Conservation (phyloP, 2,888 invertebrate species). For the Drosophila dives region DNA sequence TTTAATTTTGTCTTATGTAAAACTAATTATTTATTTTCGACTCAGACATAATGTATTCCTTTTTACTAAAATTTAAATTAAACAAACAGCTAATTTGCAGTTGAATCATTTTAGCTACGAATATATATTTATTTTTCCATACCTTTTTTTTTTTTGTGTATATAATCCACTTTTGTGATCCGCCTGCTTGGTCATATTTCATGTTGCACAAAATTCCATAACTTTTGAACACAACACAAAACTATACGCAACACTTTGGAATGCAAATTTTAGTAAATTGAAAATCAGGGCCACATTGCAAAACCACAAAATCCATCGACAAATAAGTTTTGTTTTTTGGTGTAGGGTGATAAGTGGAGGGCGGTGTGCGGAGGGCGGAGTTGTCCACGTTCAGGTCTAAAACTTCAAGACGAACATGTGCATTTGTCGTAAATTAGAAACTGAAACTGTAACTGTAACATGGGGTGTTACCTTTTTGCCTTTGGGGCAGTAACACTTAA, state of each 20-base stretch:
- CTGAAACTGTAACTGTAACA: constrained; percentile 72
- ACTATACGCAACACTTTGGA: constrained; percentile 59
- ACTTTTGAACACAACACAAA: constrained; percentile 40
- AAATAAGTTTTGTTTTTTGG: constrained; percentile 57
- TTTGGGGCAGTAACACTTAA: constrained; percentile 61
- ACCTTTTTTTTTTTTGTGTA: neutral
- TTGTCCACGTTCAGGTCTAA: constrained; percentile 43
- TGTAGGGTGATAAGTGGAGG: no score
- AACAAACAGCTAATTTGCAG: neutral
- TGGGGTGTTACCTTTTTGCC: constrained; percentile 57
- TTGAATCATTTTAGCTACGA: neutral
- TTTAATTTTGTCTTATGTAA: neutral
- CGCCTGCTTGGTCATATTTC: constrained; percentile 58
- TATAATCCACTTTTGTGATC: neutral
- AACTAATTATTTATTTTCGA: neutral
- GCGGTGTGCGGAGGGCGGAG: constrained; percentile 16
- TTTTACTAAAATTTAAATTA: neutral
- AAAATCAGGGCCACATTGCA: constrained; percentile 61
- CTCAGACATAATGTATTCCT: neutral
- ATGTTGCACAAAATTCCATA: constrained; percentile 43
- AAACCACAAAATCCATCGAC: constrained; percentile 67
- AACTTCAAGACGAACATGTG: constrained; percentile 75
- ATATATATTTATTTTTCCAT: neutral
- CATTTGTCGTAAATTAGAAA: constrained; percentile 80
- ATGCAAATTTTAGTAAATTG: constrained; percentile 77